Evolutionary conservation across 2,113 vertebrate genomes (phyloP).

Genomic region (Montifringilla adamsi): DNA sequence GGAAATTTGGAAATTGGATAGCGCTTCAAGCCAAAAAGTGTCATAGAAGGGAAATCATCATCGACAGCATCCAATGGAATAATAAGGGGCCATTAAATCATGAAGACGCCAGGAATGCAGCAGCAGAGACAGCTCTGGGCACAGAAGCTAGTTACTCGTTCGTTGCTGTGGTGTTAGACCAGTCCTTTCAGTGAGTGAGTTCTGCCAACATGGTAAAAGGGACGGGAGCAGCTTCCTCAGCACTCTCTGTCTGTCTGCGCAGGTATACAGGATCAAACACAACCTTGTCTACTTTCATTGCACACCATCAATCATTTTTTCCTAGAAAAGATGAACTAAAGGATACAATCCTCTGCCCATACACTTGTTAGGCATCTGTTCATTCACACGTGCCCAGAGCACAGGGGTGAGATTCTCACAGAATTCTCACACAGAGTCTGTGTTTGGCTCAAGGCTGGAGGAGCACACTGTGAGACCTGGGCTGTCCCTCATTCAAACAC

Average conservation of each 20-base stretch:
- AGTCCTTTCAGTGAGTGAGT: background rate
- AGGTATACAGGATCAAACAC: background rate
- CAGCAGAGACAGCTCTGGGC: background rate
- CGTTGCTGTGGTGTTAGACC: background rate
- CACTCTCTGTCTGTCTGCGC: background rate
- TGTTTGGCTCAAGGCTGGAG: background rate
- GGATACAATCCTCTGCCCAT: background rate
- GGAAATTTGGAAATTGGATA: background rate
- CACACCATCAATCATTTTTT: background rate
- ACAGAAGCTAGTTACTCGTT: background rate
- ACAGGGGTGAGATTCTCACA: background rate
- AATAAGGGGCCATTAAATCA: background rate
- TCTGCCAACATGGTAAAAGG: background rate
- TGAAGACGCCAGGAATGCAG: background rate
- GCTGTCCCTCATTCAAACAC: accelerated
- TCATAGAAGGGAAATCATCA: background rate
- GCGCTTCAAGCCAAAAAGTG: background rate
- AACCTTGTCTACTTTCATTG: background rate
- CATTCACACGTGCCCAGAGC: background rate
- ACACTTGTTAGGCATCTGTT: background rate
- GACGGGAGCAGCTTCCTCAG: background rate
- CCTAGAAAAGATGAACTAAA: background rate
- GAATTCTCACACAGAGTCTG: background rate
- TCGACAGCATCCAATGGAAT: background rate
- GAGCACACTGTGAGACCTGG: background rate